Evolutionary conservation across 2,888 invertebrate genomes (phyloP), one percentile per base, ranked within the genome.

Genomic region (Boloria selene): DNA sequence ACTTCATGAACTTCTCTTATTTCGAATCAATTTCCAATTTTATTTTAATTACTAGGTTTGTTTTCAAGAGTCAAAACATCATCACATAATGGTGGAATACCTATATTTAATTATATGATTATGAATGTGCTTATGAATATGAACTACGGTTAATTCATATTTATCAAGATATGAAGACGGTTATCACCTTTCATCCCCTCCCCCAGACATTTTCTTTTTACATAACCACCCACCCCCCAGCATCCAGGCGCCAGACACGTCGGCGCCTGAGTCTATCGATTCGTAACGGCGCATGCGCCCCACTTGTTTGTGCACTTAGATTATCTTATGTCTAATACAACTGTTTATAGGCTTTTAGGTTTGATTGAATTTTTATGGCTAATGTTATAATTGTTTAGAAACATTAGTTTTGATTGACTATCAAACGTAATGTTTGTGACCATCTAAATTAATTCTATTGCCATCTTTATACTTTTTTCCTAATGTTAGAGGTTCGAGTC

Each of bases 261-360:
- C 88, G 90, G 90, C 90, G 90, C 90, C 90, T 73, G 90, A 90
- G 90, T 89, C 61, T 80, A 88, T 88, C 83, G 89, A 88, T 82
- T 74, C 70, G 67, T 56, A 70, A 56, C 60, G 59, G 69, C 84
- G 84, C 88, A 86, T 86, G 88, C 88, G 89, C 58, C 17, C 42
- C 16, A 60, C 61, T 61, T 60, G 56, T 61, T 68, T 64, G 16
- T 60, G 3, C 78, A 31, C 79, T 75, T 55, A 69, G 79, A 79
- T 85, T 53, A 45, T 31, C 22, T 42, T 54, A 53, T 18, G 61
- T 3, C 13, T 45, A 47, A 45, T 58, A 47, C 22, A n/a, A 54
- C 14, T 38, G 10, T 44, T 56, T 22, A 56, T 22, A 13, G 13
- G 45, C 45, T 56, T 10, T 56, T 45, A 56, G n/a, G 10, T 56